A percentile compares a stretch with the other conserved stretches of the same genome.
Evolutionary conservation across 2,797 vertebrate genomes (phyloP).

Genomic region (Aldrovandia affinis): DNA sequence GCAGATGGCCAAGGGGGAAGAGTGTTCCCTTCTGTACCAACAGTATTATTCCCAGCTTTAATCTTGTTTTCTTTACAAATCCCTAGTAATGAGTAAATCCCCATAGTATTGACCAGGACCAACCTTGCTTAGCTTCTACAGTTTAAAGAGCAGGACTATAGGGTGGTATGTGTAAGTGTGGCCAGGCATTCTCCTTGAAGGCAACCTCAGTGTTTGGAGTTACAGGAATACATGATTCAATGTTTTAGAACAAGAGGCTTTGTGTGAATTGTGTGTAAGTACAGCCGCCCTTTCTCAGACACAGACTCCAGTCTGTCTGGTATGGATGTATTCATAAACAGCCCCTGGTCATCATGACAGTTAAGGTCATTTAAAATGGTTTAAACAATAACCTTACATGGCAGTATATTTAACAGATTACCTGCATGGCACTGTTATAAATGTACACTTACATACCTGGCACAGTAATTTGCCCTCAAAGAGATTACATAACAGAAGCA

Average conservation of each 20-base stretch:
- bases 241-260: neutral
- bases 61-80: neutral
- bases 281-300: neutral
- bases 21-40: neutral
- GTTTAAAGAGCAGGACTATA: neutral
- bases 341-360: slow-evolving; percentile 4
- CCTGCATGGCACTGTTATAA: neutral
- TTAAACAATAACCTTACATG: neutral
- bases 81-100: neutral
- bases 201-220: neutral
- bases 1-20: neutral
- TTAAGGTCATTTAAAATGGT: neutral
- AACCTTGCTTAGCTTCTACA: slow-evolving; percentile 1
- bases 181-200: neutral
- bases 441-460: neutral
- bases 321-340: neutral
- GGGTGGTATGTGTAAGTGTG: neutral
- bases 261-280: neutral
- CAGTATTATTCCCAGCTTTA: neutral
- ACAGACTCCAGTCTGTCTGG: neutral
- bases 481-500: neutral
- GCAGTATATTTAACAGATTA: neutral
- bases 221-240: neutral
- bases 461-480: neutral
- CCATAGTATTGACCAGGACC: neutral